phyloP scores from a whole-genome alignment of 2,113 vertebrate species.

The Melozone crissalis region DNA sequence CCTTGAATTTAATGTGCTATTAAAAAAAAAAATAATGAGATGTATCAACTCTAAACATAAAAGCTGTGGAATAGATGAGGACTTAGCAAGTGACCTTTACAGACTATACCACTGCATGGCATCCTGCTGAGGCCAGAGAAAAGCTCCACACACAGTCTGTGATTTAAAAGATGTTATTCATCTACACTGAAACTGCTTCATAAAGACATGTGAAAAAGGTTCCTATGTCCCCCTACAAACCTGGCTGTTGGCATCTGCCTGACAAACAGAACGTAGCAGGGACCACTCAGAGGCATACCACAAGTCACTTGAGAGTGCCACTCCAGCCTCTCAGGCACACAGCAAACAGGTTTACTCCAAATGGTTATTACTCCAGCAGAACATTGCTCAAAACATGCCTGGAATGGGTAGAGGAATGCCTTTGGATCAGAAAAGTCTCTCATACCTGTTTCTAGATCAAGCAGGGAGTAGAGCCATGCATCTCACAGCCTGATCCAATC shows the following conservation, averaged over 20 bases:
- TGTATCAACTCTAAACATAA: neutral
- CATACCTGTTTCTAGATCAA: neutral
- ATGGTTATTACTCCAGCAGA: neutral
- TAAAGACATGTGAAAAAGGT: neutral
- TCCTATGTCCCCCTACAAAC: neutral
- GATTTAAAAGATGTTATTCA: neutral
- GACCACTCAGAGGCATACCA: neutral
- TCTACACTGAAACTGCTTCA: neutral
- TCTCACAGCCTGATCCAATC: neutral
- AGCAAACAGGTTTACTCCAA: neutral
- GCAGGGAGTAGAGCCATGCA: neutral
- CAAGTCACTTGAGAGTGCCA: neutral
- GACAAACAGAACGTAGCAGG: neutral
- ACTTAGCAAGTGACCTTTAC: neutral
- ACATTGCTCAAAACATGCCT: neutral
- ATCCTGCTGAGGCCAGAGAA: neutral
- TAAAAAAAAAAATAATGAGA: neutral
- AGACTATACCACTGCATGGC: neutral
- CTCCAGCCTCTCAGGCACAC: neutral
- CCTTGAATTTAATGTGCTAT: neutral
- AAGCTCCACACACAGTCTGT: neutral
- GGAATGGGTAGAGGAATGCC: neutral
- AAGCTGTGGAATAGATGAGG: neutral
- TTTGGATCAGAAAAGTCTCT: neutral
- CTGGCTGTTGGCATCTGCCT: neutral